Conservation (phyloP, 2,797 vertebrate genomes). For the Parauchenoglanis ngamensis region DNA sequence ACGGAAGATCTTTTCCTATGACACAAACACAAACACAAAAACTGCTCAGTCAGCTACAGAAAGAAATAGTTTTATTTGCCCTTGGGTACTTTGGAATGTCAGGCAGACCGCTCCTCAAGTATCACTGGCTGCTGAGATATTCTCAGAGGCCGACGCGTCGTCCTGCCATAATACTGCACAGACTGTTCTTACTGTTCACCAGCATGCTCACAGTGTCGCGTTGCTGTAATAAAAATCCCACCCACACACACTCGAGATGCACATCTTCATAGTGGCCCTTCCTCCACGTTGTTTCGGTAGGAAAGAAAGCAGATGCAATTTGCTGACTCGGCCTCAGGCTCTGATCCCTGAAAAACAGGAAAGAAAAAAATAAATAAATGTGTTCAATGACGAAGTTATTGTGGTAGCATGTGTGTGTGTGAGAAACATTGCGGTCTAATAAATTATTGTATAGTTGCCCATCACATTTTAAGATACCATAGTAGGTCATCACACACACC, state of each 20-base stretch:
- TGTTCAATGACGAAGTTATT: not conserved
- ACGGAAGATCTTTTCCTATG: constrained; percentile 48
- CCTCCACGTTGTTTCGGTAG: constrained; percentile 34
- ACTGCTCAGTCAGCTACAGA: constrained; percentile 70
- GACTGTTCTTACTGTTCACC: constrained; percentile 62
- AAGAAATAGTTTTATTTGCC: constrained; percentile 61
- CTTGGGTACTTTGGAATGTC: constrained; percentile 74
- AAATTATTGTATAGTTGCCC: not conserved
- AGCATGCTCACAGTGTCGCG: constrained; percentile 20
- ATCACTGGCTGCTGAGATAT: constrained; percentile 60
- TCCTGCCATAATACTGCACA: constrained; percentile 67
- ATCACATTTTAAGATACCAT: not conserved
- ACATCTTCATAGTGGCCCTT: constrained; percentile 24
- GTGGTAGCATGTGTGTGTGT: not conserved
- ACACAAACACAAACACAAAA: constrained; percentile 44
- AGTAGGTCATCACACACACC: too few species aligned
- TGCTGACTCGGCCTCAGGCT: constrained; percentile 46
- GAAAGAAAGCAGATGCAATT: constrained; percentile 27
- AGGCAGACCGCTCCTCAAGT: constrained; percentile 62
- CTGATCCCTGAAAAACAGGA: constrained; percentile 47
- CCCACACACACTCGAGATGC: constrained; percentile 9
- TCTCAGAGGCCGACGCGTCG: constrained; percentile 41
- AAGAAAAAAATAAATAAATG: not conserved
- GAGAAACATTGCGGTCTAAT: not conserved
- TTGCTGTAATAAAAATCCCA: constrained; percentile 36